phyloP scores from a whole-genome alignment of 2,113 vertebrate species.

The Alligator mississippiensis region DNA sequence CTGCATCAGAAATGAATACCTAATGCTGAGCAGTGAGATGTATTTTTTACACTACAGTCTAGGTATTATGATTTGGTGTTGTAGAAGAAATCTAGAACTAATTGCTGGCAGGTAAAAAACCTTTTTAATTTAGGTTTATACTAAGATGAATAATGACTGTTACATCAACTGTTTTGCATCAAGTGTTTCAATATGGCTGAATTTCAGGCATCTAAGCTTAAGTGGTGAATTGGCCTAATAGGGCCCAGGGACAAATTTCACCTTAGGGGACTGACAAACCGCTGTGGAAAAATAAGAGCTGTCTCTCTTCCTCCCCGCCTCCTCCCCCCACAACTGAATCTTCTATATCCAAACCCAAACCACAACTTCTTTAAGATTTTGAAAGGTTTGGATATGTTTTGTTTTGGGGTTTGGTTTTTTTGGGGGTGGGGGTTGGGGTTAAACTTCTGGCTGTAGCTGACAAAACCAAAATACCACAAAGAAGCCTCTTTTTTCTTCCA shows the following conservation, averaged over 20 bases:
- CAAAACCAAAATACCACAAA: constrained; percentile 4
- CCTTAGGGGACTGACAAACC: neutral
- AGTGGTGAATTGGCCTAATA: neutral
- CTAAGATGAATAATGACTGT: neutral
- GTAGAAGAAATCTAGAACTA: constrained; percentile 35
- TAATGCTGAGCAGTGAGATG: neutral
- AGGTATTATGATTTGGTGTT: constrained; percentile 27
- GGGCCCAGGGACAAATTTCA: neutral
- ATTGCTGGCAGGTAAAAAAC: neutral
- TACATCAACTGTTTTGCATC: neutral
- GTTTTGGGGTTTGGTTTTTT: neutral
- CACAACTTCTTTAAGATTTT: neutral
- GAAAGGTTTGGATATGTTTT: neutral
- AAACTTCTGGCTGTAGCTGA: neutral
- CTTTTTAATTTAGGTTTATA: neutral
- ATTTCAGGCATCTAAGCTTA: neutral
- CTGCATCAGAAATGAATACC: neutral
- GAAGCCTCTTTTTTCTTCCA: neutral
- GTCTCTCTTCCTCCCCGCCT: neutral
- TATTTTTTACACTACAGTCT: neutral
- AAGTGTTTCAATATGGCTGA: neutral
- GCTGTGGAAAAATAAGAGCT: neutral
- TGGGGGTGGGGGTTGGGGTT: no score
- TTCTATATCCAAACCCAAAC: neutral
- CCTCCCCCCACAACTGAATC: neutral